Percentiles rank a stretch among this genome's conserved stretches.
Evolutionary conservation across 2,888 invertebrate genomes (phyloP).

Genomic region (Hetaerina titia): DNA sequence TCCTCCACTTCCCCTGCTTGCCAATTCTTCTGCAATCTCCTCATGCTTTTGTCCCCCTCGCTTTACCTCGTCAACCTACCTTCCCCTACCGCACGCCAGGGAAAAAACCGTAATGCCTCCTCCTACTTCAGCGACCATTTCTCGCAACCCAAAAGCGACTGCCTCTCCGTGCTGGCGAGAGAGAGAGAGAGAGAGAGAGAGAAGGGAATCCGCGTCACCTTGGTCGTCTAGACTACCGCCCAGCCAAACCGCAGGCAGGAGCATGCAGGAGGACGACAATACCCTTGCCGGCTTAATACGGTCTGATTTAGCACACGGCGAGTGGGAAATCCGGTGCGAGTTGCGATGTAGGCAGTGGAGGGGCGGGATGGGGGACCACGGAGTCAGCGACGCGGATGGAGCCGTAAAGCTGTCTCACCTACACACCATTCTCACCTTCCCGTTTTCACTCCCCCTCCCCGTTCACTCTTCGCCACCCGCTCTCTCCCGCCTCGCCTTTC

Average conservation of each 20-base stretch:
- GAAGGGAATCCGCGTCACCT: background rate
- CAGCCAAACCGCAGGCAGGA: constrained; percentile 25
- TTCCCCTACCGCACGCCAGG: background rate
- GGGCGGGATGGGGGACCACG: background rate
- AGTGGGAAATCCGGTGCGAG: constrained; percentile 32
- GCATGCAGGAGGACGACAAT: constrained; percentile 47
- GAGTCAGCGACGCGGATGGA: background rate
- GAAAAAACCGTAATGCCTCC: background rate
- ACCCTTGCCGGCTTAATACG: constrained; percentile 33
- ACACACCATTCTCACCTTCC: constrained; percentile 14
- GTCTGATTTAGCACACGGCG: constrained; percentile 37
- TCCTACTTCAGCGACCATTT: background rate
- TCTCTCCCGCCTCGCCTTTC: background rate
- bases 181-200: background rate
- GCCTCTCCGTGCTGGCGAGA: background rate
- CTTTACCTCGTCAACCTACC: background rate
- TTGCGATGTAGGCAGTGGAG: background rate
- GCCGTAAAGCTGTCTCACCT: constrained; percentile 45
- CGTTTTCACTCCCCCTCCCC: background rate
- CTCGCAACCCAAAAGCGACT: background rate
- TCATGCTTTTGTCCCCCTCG: background rate
- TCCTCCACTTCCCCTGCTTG: background rate
- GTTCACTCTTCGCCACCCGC: background rate
- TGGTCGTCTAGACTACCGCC: constrained; percentile 33
- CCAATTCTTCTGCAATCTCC: background rate